Conservation (phyloP, 2,113 vertebrate genomes). For the Phalacrocorax brasilianus region DNA sequence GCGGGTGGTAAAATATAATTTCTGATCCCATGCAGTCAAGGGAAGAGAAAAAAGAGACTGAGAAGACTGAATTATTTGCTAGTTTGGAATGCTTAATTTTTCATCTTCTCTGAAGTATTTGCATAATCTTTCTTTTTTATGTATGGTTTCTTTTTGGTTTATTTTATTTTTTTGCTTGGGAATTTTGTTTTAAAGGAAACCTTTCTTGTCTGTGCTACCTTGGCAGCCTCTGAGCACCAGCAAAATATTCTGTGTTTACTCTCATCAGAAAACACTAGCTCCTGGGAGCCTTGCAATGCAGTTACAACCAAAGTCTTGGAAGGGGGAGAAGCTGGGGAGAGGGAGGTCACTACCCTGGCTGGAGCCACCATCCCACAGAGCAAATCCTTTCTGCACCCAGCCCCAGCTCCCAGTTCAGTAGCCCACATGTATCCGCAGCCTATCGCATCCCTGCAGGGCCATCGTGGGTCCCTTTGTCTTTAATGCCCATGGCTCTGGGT, state of each 20-base stretch:
- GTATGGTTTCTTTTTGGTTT: background rate
- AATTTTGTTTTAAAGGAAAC: background rate
- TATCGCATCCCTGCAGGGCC: background rate
- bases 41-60: background rate
- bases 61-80: background rate
- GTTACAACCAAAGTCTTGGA: background rate
- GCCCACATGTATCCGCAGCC: background rate
- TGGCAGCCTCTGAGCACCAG: background rate
- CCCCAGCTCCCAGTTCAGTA: background rate
- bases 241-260: background rate
- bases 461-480: accelerated
- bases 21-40: background rate
- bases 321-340: background rate
- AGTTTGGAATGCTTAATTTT: constrained; percentile 12
- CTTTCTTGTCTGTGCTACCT: background rate
- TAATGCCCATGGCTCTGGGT: accelerated
- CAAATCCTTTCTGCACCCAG: background rate
- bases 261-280: background rate
- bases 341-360: background rate
- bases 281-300: background rate
- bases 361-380: background rate
- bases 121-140: constrained; percentile 9
- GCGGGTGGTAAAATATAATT: constrained; percentile 26
- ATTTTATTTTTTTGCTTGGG: background rate
- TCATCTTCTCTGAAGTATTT: constrained; percentile 21